Evolutionary conservation across 2,113 vertebrate species (phyloP).

Genomic region (Oncorhynchus gorbuscha): DNA sequence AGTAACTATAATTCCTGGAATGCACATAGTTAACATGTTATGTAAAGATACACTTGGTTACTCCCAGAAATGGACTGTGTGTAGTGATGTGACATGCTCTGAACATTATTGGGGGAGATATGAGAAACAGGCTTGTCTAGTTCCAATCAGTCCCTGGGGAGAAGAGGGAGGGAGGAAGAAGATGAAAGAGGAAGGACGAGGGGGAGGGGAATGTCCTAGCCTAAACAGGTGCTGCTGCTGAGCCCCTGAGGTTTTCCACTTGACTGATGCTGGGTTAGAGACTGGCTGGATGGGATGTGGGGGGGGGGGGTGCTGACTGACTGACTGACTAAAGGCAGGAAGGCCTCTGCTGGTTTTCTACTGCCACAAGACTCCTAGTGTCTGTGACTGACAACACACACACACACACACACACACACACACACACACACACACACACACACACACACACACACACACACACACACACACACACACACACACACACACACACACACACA

Average conservation of each 20-base stretch:
- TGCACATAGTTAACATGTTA: background rate
- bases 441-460: constrained; percentile 3
- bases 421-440: constrained; percentile 8
- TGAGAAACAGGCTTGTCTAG: constrained; percentile 64
- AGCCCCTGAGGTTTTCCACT: constrained; percentile 46
- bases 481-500: too few relatives aligned
- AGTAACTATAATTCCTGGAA: background rate
- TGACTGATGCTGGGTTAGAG: constrained; percentile 59
- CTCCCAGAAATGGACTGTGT: background rate
- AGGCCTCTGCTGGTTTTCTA: constrained; percentile 28
- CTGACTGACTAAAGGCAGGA: background rate
- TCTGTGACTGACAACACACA: constrained; percentile 10
- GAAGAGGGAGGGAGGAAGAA: constrained; percentile 25
- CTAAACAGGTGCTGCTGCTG: constrained; percentile 30
- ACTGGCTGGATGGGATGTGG: constrained; percentile 40
- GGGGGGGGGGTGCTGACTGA: constrained; percentile 36
- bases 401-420: background rate
- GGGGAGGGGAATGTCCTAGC: constrained; percentile 22
- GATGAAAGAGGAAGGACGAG: too few relatives aligned
- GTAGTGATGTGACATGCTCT: background rate
- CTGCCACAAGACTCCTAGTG: too few relatives aligned
- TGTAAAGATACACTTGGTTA: background rate
- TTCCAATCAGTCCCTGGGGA: constrained; percentile 50
- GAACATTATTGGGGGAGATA: constrained; percentile 25
- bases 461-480: background rate